Evolutionary conservation across 2,797 vertebrate species (phyloP), one percentile per base, ranked within the genome.

Genomic region (Myripristis jacobus): DNA sequence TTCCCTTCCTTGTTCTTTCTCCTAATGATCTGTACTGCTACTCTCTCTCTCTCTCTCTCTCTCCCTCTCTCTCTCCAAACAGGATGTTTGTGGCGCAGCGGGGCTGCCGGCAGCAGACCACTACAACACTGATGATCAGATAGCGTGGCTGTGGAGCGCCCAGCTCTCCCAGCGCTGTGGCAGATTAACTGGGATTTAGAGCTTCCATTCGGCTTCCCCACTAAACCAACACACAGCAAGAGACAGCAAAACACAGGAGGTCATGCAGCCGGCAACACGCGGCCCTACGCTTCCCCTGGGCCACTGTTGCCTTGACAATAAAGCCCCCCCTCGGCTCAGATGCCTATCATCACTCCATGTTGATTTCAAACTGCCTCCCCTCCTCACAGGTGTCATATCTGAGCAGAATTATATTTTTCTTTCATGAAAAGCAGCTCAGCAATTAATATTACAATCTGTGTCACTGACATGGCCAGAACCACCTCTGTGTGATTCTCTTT

Each of bases 81-180:
- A 94, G 93, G 93, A 95, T 93, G 93, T 94, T 92, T 92, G 90
- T 86, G 87, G 90, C 89, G 89, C 88, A 81, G 64, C 11, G 70
- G 88, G 83, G 73, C 79, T 29, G 79, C 62, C 59, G 24, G 66
- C 83, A 59, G 71, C 67, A 80, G 87, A 90, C 77, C 84, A 88
- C 83, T 75, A 80, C 78, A 91, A 82, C 85, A 79, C 83, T 85
- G 92, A 93, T 93, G 82, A 86, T 82, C 88, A 85, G 94, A 94
- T 94, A 94, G 79, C 48, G 47, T 62, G 72, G 77, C 70, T 50
- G 63, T 72, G 73, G 77, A 86, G 85, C 67, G 72, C 73, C 82
- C 83, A 63, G 86, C 82, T 86, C 84, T 90, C 87, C 88, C 86
- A 86, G 72, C 80, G 58, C 85, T 75, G 81, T 83, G 64, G 71